Conservation (phyloP, 2,888 invertebrate genomes). For the Cyrtodaria siliqua region DNA sequence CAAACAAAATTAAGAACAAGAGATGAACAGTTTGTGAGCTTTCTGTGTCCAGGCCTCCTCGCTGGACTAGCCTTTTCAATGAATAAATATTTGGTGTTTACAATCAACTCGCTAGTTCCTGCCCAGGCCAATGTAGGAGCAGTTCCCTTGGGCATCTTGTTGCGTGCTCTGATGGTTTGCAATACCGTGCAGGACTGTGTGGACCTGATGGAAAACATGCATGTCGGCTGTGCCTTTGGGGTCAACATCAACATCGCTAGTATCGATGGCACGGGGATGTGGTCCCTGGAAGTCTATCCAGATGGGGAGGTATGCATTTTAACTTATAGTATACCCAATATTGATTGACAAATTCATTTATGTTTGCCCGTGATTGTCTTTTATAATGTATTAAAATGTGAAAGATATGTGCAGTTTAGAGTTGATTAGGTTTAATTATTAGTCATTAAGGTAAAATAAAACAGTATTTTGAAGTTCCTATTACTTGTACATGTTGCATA, state of each 20-base stretch:
- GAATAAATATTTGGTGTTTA: slow-evolving; percentile 26
- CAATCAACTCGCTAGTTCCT: slow-evolving; percentile 22
- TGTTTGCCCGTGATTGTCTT: too few relatives aligned
- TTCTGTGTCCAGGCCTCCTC: slow-evolving; percentile 20
- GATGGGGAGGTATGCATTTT: not conserved
- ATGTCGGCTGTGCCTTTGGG: slow-evolving; percentile 29
- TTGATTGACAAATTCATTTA: too few relatives aligned
- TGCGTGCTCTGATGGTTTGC: slow-evolving; percentile 23
- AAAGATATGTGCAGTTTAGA: too few relatives aligned
- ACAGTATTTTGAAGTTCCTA: too few relatives aligned
- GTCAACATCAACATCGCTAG: slow-evolving; percentile 26
- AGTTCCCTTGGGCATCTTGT: slow-evolving; percentile 19
- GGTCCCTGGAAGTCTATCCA: slow-evolving; percentile 27
- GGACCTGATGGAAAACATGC: slow-evolving; percentile 9
- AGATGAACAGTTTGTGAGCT: slow-evolving; percentile 26
- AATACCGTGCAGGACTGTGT: slow-evolving; percentile 21
- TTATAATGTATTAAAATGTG: too few relatives aligned
- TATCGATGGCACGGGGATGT: slow-evolving; percentile 13
- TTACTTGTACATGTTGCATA: too few relatives aligned
- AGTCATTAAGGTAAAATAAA: too few relatives aligned
- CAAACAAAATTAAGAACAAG: too few relatives aligned
- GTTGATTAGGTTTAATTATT: too few relatives aligned
- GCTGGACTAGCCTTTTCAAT: slow-evolving; percentile 31
- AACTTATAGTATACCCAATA: too few relatives aligned
- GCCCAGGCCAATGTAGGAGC: slow-evolving; percentile 6